A percentile compares a stretch with the other conserved stretches of the same genome.
Conservation (phyloP, 1,140 invertebrate genomes). For the Wasmannia auropunctata region DNA sequence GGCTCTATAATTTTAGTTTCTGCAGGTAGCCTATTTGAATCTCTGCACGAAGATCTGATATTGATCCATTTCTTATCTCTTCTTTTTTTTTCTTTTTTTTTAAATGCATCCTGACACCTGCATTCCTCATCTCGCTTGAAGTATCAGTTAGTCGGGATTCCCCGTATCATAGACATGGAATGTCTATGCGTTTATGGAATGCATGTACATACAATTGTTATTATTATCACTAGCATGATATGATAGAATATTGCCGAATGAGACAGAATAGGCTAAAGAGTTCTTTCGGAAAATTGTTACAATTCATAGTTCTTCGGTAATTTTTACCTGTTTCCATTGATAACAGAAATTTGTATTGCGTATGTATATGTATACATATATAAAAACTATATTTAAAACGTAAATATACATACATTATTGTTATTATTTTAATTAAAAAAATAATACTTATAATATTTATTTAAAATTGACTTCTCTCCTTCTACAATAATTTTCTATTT, state of each 20-base stretch:
- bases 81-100: background rate
- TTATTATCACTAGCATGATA: background rate
- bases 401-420: too few species aligned
- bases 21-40: constrained; percentile 58
- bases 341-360: too few species aligned
- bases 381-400: too few species aligned
- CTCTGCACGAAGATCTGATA: constrained; percentile 68
- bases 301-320: background rate
- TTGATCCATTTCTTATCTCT: constrained; percentile 71
- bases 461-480: too few species aligned
- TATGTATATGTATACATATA: too few species aligned
- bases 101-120: too few species aligned
- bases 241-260: background rate
- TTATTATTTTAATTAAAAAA: too few species aligned
- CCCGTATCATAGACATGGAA: too few species aligned
- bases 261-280: background rate
- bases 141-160: background rate
- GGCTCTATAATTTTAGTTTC: constrained; percentile 27
- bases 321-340: too few species aligned
- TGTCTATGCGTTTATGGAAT: too few species aligned
- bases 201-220: background rate
- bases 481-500: too few species aligned
- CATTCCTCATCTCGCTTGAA: background rate
- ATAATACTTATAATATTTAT: too few species aligned
- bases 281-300: background rate